A percentile compares a stretch with the other conserved stretches of the same genome.
Conservation (phyloP, 2,888 invertebrate genomes). For the Parnassius mnemosyne region DNA sequence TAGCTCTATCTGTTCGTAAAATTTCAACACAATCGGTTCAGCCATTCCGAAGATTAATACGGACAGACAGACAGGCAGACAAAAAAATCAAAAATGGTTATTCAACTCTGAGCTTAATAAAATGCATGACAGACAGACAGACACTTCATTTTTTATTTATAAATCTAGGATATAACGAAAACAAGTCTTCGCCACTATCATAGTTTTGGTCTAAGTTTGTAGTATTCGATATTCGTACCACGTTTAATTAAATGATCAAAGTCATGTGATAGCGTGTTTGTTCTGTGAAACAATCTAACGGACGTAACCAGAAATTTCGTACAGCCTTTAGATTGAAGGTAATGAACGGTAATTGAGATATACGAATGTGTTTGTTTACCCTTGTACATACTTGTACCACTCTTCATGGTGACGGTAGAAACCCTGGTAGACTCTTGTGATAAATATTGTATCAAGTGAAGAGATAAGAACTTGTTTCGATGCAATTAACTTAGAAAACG, state of each 20-base stretch:
- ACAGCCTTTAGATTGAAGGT: slow-evolving; percentile 18
- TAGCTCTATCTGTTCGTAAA: too few species aligned
- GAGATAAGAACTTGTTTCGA: neutral
- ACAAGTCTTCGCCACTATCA: too few species aligned
- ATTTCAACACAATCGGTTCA: too few species aligned
- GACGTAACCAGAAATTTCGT: slow-evolving; percentile 13
- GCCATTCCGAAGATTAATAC: too few species aligned
- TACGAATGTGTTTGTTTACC: slow-evolving; percentile 20
- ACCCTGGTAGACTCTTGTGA: slow-evolving; percentile 4
- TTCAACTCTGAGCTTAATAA: too few species aligned
- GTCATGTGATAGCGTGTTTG: slow-evolving; percentile 11
- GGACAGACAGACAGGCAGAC: too few species aligned
- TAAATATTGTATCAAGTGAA: slow-evolving; percentile 19
- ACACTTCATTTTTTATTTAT: too few species aligned
- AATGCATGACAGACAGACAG: too few species aligned
- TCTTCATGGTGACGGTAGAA: neutral
- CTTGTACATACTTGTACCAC: slow-evolving; percentile 7
- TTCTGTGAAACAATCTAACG: slow-evolving; percentile 19
- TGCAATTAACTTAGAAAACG: too few species aligned
- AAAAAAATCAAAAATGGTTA: too few species aligned
- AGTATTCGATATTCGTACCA: neutral
- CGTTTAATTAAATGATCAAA: neutral
- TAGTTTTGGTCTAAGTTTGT: too few species aligned
- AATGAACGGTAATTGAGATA: slow-evolving; percentile 25
- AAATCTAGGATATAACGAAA: too few species aligned